A percentile compares a stretch with the other conserved stretches of the same genome.
Evolutionary conservation across 2,113 vertebrate species (phyloP).

Genomic region (Pomatorhinus ruficollis): DNA sequence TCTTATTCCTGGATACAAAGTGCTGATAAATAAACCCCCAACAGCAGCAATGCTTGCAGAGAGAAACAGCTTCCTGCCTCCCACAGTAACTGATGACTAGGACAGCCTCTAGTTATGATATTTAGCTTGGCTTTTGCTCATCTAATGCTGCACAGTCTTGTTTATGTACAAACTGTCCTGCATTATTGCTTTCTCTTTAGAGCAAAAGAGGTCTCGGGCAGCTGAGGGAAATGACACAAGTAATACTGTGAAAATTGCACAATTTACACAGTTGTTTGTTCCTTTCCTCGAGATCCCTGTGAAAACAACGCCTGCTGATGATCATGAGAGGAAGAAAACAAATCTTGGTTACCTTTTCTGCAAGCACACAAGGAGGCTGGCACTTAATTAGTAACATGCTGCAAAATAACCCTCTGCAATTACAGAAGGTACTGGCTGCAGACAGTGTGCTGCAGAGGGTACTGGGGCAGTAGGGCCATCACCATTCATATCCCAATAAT

Average conservation of each 20-base stretch:
- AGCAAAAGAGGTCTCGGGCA: background rate
- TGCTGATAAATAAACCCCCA: conserved; percentile 16
- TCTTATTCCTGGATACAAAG: background rate
- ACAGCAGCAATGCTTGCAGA: background rate
- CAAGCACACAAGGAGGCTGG: background rate
- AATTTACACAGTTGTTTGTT: conserved; percentile 41
- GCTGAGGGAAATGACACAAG: background rate
- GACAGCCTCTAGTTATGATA: conserved; percentile 30
- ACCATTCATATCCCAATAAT: background rate
- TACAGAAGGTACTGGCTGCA: background rate
- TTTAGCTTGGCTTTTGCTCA: background rate
- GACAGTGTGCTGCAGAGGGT: background rate
- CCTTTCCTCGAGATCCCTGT: conserved; percentile 12
- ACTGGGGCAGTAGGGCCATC: background rate
- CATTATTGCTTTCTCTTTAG: background rate
- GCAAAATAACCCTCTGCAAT: conserved; percentile 7
- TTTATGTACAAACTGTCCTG: conserved; percentile 55
- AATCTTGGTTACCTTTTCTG: conserved; percentile 35
- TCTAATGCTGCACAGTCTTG: background rate
- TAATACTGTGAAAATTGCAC: conserved; percentile 49
- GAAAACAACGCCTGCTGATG: conserved; percentile 59
- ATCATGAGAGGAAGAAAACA: conserved; percentile 22
- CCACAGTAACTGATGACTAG: conserved; percentile 6
- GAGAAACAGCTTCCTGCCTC: background rate
- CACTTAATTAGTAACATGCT: background rate